Evolutionary conservation across 2,797 vertebrate genomes (phyloP), one percentile per base, ranked within the genome.

Genomic region (Myotis daubentonii): DNA sequence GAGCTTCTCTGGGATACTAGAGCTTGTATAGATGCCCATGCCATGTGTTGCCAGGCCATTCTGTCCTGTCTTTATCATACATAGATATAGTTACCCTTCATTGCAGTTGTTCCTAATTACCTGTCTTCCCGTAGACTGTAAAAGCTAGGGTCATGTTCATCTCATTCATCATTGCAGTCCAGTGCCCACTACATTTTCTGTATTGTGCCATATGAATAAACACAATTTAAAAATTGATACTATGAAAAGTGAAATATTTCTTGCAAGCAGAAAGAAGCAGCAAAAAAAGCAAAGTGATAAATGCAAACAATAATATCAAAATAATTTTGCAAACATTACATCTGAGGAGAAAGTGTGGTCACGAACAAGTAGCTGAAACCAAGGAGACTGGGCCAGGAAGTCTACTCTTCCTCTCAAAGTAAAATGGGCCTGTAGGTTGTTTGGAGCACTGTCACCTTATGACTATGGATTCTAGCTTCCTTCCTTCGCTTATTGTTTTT

Each of bases 211-310:
- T 88, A 25, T 60, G 36, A 70, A 62, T 36, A 68, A 75, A 44
- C n/a, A 36, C 9, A 89, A 20, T 47, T 81, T 84, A 23, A 76
- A 92, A 90, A 33, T 8, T 51, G 38, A 91, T 4, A 3, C 23
- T 87, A 22, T 55, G n/a, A 84, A 94, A 92, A 1, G 5, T 41
- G 5, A 87, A n/a, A 1, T 87, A 49, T 91, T 62, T 80, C 30
- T 72, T 71, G 25, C 70, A n/a, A 80, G 53, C 55, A 80, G 51
- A 85, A 78, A 13, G 53, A 90, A 51, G 5, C 23, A 88, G 8
- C 10, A 90, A 68, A 92, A 71, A 92, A 80, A 51, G 3, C 20
- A 28, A 90, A 88, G 22, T 55, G 44, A 74, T 68, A 75, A 90
- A 82, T 62, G 36, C 4, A 83, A 88, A 93, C 87, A 38, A 83